These are phyloP conservation scores for Leistus spinibarbis DNA, from an alignment of 2,888 invertebrate species.

Conservation along the genomic window DNA sequence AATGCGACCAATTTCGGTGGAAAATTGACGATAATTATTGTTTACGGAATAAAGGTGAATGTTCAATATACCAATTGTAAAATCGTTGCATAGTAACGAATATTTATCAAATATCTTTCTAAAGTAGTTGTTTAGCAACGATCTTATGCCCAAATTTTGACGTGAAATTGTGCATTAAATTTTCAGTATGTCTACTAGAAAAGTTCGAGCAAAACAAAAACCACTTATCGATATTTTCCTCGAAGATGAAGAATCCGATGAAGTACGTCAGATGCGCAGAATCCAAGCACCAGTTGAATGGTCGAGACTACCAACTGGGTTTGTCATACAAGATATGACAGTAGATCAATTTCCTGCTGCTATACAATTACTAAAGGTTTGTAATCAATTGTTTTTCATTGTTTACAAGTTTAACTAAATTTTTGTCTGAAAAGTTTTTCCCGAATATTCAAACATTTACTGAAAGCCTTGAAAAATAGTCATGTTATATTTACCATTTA, in stretches of 20 bases:
- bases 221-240: neutral
- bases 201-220: conserved; percentile 9
- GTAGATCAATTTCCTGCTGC: conserved; percentile 47
- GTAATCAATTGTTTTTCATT: conserved; percentile 11
- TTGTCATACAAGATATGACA: conserved; percentile 52
- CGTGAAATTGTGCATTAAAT: neutral
- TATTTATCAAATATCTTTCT: no score
- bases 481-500: no score
- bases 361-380: conserved; percentile 48
- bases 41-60: neutral
- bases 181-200: conserved; percentile 23
- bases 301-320: conserved; percentile 49
- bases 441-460: no score
- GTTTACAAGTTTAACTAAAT: conserved; percentile 17
- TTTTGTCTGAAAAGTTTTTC: conserved; percentile 14
- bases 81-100: neutral
- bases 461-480: no score
- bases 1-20: no score
- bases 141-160: neutral
- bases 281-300: conserved; percentile 49
- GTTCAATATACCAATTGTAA: no score
- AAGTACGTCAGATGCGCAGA: neutral
- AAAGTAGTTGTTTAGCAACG: neutral
- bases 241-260: conserved; percentile 10
- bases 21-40: no score